Evolutionary conservation across 2,113 vertebrate species (phyloP).

Genomic region (Poeciliopsis prolifica): DNA sequence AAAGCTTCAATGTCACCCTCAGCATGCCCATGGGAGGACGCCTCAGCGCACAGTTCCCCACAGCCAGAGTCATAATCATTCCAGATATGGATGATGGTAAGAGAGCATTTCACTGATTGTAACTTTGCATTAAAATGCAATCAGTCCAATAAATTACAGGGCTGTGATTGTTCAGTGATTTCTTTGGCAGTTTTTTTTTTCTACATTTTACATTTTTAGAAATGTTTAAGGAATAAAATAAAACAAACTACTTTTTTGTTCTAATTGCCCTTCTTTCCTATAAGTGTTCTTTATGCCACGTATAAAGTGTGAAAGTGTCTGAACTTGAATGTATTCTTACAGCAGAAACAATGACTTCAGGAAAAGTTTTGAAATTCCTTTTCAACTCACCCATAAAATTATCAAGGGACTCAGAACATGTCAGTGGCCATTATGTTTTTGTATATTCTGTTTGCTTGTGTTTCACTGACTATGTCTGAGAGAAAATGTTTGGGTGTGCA

Average conservation of each 20-base stretch:
- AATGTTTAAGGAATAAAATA: constrained; percentile 16
- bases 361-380: constrained; percentile 8
- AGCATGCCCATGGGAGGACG: constrained; percentile 93
- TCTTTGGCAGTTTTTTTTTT: constrained; percentile 16
- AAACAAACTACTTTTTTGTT: not conserved
- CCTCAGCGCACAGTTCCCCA: constrained; percentile 83
- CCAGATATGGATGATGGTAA: constrained; percentile 92
- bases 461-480: constrained; percentile 25
- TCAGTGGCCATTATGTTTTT: constrained; percentile 17
- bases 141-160: constrained; percentile 6
- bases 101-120: constrained; percentile 31
- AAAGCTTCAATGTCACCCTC: constrained; percentile 89
- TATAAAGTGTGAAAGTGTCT: not conserved
- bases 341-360: not conserved
- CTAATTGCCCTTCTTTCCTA: not conserved
- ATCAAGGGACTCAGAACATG: constrained; percentile 17
- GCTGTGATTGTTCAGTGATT: constrained; percentile 8
- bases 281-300: constrained; percentile 1
- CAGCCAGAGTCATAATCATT: constrained; percentile 83
- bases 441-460: constrained; percentile 28
- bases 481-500: constrained; percentile 32
- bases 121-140: constrained; percentile 28
- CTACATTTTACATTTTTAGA: not conserved
- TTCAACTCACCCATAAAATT: constrained; percentile 6
- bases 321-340: not conserved